A percentile compares a stretch with the other conserved stretches of the same genome.
These are phyloP conservation scores for Fissipunctia ypsillon DNA, from an alignment of 2,888 invertebrate species.

Conservation along the genomic window DNA sequence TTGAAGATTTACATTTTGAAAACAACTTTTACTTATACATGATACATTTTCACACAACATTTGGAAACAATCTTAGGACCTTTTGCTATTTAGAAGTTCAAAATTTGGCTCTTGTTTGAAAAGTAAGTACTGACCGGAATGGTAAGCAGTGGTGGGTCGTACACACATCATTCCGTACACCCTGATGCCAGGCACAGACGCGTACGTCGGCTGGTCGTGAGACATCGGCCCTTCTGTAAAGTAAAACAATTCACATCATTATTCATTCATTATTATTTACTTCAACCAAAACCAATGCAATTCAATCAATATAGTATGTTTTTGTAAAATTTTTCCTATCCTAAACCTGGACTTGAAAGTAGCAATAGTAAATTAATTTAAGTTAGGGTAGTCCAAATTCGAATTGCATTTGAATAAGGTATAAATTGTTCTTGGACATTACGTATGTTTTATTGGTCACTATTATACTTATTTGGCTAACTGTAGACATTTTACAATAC, in stretches of 20 bases:
- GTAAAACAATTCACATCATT: slow-evolving; percentile 2
- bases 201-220: slow-evolving; percentile 98
- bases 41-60: not conserved
- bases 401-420: not conserved
- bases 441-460: not conserved
- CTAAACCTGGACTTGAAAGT: not conserved
- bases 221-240: slow-evolving; percentile 97
- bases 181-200: slow-evolving; percentile 97
- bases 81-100: not conserved
- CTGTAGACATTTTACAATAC: slow-evolving; percentile 11
- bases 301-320: not conserved
- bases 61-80: not conserved
- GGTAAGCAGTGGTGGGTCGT: slow-evolving; percentile 85
- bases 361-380: not conserved
- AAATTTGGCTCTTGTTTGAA: not conserved
- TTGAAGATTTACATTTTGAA: not conserved
- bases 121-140: slow-evolving; percentile 76
- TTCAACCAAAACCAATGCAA: not conserved
- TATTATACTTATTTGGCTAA: slow-evolving; percentile 42
- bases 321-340: not conserved
- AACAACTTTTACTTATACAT: not conserved
- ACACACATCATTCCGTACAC: slow-evolving; percentile 99
- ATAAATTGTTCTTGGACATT: not conserved
- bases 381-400: not conserved
- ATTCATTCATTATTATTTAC: not conserved